phyloP scores from a whole-genome alignment of 2,888 invertebrate genomes.

The Chrysina gloriosa region DNA sequence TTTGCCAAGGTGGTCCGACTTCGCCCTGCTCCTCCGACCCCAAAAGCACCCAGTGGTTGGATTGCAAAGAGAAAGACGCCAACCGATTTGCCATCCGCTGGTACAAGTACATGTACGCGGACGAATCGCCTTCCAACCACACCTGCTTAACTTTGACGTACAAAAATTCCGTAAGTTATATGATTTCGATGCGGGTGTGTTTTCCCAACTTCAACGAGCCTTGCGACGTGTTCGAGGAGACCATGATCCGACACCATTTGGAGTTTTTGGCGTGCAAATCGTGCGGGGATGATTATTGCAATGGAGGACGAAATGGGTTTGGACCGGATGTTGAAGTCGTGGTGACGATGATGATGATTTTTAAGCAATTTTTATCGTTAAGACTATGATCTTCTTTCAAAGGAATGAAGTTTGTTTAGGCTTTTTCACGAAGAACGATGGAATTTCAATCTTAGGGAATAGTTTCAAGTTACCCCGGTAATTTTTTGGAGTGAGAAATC shows the following conservation, averaged over 20 bases:
- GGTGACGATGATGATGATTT: no score
- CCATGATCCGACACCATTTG: neutral
- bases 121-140: neutral
- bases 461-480: no score
- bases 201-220: conserved; percentile 2
- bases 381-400: no score
- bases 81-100: neutral
- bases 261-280: neutral
- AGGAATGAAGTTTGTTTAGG: no score
- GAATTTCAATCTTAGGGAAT: no score
- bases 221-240: conserved; percentile 4
- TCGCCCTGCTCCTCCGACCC: neutral
- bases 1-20: neutral
- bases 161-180: no score
- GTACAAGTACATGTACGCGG: conserved; percentile 5
- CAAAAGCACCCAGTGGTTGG: conserved; percentile 21
- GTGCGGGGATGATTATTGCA: conserved; percentile 6
- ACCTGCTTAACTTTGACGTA: conserved; percentile 1
- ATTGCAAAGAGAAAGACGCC: neutral
- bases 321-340: no score
- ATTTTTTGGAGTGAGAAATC: no score
- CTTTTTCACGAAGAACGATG: no score
- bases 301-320: no score
- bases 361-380: no score
- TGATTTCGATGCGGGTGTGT: neutral